Evolutionary conservation across 53 echinoderm and acorn worm genomes (phyloP).

Genomic region (Patiria pectinifera): DNA sequence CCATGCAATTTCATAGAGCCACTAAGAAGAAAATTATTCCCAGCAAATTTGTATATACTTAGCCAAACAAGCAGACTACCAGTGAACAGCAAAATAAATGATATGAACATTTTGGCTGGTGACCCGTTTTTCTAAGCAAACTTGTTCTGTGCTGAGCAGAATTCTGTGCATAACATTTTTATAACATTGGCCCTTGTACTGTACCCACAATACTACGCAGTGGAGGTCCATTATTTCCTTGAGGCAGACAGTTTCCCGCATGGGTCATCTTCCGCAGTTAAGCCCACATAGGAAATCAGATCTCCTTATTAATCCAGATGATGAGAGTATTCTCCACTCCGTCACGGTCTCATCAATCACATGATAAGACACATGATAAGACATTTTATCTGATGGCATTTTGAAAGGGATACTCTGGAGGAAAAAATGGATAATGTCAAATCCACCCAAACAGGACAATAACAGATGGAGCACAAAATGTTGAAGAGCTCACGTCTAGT

Average conservation of each 20-base stretch:
- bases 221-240: neutral
- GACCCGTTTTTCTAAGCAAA: too few species aligned
- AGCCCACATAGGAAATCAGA: neutral
- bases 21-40: too few species aligned
- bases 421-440: neutral
- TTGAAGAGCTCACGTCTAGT: neutral
- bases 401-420: neutral
- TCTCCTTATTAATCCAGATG: neutral
- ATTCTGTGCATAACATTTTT: too few species aligned
- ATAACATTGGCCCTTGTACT: neutral
- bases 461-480: neutral
- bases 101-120: too few species aligned
- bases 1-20: too few species aligned
- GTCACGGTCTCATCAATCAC: too few species aligned
- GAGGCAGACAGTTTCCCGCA: neutral
- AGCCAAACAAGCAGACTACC: too few species aligned
- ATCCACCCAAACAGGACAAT: neutral
- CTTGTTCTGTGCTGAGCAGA: too few species aligned
- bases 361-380: slow-evolving; percentile 15
- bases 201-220: neutral
- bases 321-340: too few species aligned
- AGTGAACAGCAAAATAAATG: too few species aligned
- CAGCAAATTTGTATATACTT: too few species aligned
- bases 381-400: slow-evolving; percentile 5
- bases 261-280: neutral